A percentile compares a stretch with the other conserved stretches of the same genome.
phyloP scores from a whole-genome alignment of 2,113 vertebrate genomes.

The Centrocercus urophasianus region DNA sequence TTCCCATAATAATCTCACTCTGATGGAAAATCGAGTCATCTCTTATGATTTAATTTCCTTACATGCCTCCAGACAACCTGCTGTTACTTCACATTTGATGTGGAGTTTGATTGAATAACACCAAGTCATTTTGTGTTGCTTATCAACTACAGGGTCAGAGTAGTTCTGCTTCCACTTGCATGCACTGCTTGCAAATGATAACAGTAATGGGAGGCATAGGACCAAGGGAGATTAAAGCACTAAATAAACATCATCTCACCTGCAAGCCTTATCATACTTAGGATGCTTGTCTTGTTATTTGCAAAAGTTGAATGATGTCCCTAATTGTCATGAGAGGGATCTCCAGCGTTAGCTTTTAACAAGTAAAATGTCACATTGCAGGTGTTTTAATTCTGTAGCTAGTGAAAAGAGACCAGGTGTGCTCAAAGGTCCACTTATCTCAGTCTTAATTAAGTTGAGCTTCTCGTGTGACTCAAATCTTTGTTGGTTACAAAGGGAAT shows the following conservation, averaged over 20 bases:
- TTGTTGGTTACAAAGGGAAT: not conserved
- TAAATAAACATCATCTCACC: not conserved
- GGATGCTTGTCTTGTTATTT: not conserved
- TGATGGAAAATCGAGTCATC: not conserved
- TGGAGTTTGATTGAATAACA: not conserved
- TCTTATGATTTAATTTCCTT: not conserved
- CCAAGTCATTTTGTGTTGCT: not conserved
- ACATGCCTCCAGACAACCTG: not conserved
- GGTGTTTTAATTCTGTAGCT: not conserved
- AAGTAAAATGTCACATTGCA: not conserved
- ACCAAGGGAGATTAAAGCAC: not conserved
- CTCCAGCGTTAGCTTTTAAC: not conserved
- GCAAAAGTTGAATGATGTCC: not conserved
- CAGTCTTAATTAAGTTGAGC: not conserved
- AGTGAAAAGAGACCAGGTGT: not conserved
- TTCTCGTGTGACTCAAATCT: not conserved
- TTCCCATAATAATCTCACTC: not conserved
- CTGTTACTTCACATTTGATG: not conserved
- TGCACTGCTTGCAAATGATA: not conserved
- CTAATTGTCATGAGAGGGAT: not conserved
- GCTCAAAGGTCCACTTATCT: not conserved
- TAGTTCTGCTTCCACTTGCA: not conserved
- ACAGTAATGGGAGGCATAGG: not conserved
- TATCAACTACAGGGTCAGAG: not conserved
- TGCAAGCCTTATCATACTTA: not conserved